Percentiles rank a stretch among this genome's conserved stretches.
Conservation (phyloP, 2,888 invertebrate species). For the Adineta ricciae region DNA sequence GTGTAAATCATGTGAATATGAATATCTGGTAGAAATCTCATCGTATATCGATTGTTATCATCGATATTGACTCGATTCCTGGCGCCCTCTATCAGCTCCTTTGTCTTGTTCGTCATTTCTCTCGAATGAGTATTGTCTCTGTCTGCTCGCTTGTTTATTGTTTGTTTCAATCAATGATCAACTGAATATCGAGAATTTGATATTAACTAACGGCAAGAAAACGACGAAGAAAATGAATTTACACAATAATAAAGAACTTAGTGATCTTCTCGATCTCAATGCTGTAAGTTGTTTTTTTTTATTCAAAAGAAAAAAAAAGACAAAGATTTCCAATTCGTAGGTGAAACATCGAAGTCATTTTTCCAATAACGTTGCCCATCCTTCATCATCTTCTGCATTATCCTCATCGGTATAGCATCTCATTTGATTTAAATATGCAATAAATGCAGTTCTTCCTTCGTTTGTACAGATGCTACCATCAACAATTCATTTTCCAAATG, state of each 20-base stretch:
- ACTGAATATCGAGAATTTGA: not conserved
- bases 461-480: not conserved
- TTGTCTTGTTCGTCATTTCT: not conserved
- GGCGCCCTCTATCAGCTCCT: not conserved
- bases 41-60: not conserved
- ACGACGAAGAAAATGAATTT: not conserved
- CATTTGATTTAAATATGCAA: no score
- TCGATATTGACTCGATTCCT: not conserved
- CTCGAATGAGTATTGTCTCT: not conserved
- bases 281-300: not conserved
- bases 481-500: not conserved
- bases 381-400: not conserved
- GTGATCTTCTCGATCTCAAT: conserved; percentile 10
- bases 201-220: not conserved
- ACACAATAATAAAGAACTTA: not conserved
- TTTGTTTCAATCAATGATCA: not conserved
- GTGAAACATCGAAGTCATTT: not conserved
- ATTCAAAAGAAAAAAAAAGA: not conserved
- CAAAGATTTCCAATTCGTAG: not conserved
- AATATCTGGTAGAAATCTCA: not conserved
- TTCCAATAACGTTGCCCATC: not conserved
- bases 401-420: not conserved
- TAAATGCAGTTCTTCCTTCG: not conserved
- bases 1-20: no score
- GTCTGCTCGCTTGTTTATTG: not conserved